Percentiles rank a stretch among this genome's conserved stretches.
Evolutionary conservation across 2,888 invertebrate genomes (phyloP).

Genomic region (Lepidonotus clava): DNA sequence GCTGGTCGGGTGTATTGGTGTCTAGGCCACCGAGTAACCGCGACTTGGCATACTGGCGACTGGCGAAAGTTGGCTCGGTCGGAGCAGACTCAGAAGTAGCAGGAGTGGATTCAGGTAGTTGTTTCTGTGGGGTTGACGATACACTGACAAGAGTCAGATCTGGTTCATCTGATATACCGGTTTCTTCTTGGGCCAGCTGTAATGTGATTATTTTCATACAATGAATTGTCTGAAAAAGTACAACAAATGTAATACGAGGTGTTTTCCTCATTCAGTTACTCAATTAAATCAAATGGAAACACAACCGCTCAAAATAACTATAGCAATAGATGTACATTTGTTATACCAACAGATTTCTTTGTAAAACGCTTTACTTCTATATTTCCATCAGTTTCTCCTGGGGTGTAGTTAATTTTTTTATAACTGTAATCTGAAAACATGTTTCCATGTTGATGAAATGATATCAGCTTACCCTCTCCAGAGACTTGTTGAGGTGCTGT

Average conservation of each 20-base stretch:
- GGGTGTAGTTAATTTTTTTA: too few species aligned
- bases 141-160: slow-evolving; percentile 61
- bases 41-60: not conserved
- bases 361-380: too few species aligned
- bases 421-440: not conserved
- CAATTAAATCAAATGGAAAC: too few species aligned
- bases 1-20: not conserved
- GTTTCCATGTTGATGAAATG: not conserved
- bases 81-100: too few species aligned
- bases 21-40: not conserved
- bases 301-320: too few species aligned
- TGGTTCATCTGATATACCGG: slow-evolving; percentile 62
- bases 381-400: too few species aligned
- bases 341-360: not conserved
- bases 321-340: not conserved
- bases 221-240: too few species aligned
- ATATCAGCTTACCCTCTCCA: slow-evolving; percentile 25
- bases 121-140: slow-evolving; percentile 4
- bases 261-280: too few species aligned
- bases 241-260: too few species aligned
- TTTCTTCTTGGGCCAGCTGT: slow-evolving; percentile 41
- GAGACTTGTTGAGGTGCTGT: not conserved
- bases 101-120: too few species aligned
- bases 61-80: not conserved
- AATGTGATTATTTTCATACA: too few species aligned